Conservation (phyloP, 2,113 vertebrate species). For the Euleptes europaea region DNA sequence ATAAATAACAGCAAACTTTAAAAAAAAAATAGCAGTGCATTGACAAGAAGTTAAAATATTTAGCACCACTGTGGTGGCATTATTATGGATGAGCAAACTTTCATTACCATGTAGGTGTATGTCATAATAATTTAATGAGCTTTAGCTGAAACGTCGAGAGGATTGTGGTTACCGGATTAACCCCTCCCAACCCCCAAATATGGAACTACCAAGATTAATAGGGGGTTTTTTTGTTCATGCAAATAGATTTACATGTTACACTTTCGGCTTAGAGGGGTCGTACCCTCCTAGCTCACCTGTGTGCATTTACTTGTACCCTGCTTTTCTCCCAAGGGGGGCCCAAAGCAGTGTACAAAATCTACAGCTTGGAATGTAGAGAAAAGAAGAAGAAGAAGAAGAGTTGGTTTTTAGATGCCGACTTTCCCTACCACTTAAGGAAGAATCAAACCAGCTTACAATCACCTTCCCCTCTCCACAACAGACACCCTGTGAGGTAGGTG, state of each 20-base stretch:
- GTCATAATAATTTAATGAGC: constrained; percentile 9
- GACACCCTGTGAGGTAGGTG: too few relatives aligned
- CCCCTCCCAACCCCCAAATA: not conserved
- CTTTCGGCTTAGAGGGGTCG: not conserved
- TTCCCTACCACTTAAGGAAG: too few relatives aligned
- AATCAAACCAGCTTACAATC: too few relatives aligned
- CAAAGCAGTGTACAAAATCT: too few relatives aligned
- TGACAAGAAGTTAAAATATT: constrained; percentile 4
- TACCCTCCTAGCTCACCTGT: too few relatives aligned
- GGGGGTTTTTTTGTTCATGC: not conserved
- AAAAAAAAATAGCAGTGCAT: not conserved
- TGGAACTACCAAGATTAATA: not conserved
- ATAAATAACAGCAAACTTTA: not conserved
- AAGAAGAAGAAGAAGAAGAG: too few relatives aligned
- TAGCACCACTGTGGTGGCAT: not conserved
- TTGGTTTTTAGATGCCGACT: too few relatives aligned
- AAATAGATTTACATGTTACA: not conserved
- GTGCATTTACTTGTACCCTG: too few relatives aligned
- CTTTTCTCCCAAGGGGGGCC: too few relatives aligned
- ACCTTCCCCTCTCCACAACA: too few relatives aligned
- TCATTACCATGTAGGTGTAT: not conserved
- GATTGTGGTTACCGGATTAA: not conserved
- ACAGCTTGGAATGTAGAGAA: too few relatives aligned
- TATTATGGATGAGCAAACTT: constrained; percentile 15
- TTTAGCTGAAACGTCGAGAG: not conserved